Conservation (phyloP, 1,140 invertebrate species). For the Schlechtendalia chinensis region DNA sequence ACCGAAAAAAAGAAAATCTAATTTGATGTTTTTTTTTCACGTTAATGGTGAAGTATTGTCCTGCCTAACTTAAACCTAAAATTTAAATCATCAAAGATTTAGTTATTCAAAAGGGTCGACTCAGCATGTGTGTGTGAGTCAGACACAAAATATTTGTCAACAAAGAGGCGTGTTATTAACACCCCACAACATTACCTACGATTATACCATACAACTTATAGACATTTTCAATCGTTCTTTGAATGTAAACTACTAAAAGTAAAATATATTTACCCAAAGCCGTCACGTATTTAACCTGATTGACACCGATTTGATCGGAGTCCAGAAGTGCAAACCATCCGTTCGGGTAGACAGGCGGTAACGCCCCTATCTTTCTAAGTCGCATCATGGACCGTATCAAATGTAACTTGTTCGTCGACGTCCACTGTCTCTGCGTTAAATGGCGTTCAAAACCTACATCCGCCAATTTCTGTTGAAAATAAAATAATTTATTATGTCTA, state of each 20-base stretch:
- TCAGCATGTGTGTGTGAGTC: no score
- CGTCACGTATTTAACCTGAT: slow-evolving; percentile 65
- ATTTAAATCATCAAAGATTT: no score
- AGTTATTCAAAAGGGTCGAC: no score
- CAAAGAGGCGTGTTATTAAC: no score
- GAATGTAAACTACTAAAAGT: not conserved
- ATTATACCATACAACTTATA: not conserved
- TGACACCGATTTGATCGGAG: slow-evolving; percentile 63
- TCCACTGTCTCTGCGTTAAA: slow-evolving; percentile 46
- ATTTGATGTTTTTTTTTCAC: no score
- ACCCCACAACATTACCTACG: no score
- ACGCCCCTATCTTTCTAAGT: slow-evolving; percentile 59
- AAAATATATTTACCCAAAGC: slow-evolving; percentile 63
- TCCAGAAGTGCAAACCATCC: slow-evolving; percentile 83
- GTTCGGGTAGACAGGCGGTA: slow-evolving; percentile 84
- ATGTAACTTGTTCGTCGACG: slow-evolving; percentile 25
- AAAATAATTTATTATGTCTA: not conserved
- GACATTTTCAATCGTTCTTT: not conserved
- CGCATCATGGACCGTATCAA: slow-evolving; percentile 52
- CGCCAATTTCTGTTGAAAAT: slow-evolving; percentile 55
- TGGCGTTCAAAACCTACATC: slow-evolving; percentile 59
- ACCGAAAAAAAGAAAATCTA: no score
- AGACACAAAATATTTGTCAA: no score
- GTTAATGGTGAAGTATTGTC: no score
- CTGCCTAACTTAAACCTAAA: no score